Evolutionary conservation across 2,888 invertebrate genomes (phyloP).

Genomic region (Tethea ocularis): DNA sequence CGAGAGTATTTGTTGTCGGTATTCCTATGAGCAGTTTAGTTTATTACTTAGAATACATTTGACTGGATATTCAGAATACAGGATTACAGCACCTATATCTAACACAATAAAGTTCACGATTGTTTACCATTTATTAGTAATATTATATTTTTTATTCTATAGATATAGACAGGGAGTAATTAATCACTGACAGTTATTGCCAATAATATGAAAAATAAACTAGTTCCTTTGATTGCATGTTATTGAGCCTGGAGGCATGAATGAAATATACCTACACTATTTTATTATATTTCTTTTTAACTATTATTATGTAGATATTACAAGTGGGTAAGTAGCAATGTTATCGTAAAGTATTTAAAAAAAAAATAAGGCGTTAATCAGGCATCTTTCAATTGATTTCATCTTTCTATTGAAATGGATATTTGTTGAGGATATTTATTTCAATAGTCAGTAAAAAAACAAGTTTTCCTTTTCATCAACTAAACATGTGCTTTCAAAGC

Average conservation of each 20-base stretch:
- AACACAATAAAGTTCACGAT: background rate
- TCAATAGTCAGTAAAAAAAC: too few relatives aligned
- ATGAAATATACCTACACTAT: background rate
- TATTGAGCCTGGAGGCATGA: background rate
- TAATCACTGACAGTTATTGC: background rate
- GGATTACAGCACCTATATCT: background rate
- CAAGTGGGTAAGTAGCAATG: too few relatives aligned
- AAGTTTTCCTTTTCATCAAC: too few relatives aligned
- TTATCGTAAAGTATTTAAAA: too few relatives aligned
- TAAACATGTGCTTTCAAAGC: too few relatives aligned
- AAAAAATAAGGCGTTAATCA: too few relatives aligned
- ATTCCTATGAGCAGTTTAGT: background rate
- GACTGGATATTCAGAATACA: background rate
- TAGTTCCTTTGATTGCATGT: background rate
- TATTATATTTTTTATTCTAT: background rate
- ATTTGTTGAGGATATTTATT: too few relatives aligned
- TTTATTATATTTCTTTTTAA: background rate
- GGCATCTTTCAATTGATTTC: too few relatives aligned
- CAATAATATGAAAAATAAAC: background rate
- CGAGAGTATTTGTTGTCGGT: conserved; percentile 4
- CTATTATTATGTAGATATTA: too few relatives aligned
- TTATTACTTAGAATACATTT: conserved; percentile 1
- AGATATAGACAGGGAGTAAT: background rate
- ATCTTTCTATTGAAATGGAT: too few relatives aligned
- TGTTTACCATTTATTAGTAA: background rate